These are phyloP conservation scores for Leptinotarsa undecemlineata DNA, from an alignment of 1,140 invertebrate genomes.

Conservation along the genomic window DNA sequence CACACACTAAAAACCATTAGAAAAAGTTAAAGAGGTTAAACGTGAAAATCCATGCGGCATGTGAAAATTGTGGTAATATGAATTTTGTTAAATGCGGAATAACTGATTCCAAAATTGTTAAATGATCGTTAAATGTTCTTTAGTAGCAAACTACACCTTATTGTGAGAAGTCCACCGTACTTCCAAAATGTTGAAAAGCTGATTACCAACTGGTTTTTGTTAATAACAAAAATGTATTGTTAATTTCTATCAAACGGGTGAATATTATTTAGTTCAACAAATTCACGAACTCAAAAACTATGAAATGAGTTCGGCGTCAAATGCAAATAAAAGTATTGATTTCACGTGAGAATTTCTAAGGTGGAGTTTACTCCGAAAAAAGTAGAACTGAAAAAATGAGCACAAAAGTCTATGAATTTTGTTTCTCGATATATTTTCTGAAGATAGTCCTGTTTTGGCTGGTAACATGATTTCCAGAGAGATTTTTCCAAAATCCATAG, in stretches of 20 bases:
- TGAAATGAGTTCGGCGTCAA: conserved; percentile 40
- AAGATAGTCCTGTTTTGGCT: background rate
- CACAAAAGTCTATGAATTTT: conserved; percentile 38
- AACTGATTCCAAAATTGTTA: background rate
- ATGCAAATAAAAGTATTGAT: conserved; percentile 48
- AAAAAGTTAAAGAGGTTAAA: conserved; percentile 29
- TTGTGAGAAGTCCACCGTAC: conserved; percentile 20
- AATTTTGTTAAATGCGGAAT: background rate
- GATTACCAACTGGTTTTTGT: conserved; percentile 2
- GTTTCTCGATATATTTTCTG: background rate
- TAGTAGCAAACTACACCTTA: conserved; percentile 55
- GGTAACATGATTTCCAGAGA: background rate
- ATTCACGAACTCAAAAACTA: conserved; percentile 22
- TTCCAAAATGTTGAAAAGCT: background rate
- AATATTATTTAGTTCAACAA: background rate
- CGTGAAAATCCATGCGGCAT: conserved; percentile 32
- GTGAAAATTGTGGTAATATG: background rate
- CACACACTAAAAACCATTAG: conserved; percentile 21
- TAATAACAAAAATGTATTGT: conserved; percentile 19
- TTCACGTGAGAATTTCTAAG: conserved; percentile 40
- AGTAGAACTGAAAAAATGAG: conserved; percentile 3
- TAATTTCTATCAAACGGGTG: background rate
- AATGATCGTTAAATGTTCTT: conserved; percentile 32
- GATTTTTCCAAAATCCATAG: background rate
- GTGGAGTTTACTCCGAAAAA: conserved; percentile 54